phyloP scores from a whole-genome alignment of 2,888 invertebrate genomes.

The Platynereis dumerilii region DNA sequence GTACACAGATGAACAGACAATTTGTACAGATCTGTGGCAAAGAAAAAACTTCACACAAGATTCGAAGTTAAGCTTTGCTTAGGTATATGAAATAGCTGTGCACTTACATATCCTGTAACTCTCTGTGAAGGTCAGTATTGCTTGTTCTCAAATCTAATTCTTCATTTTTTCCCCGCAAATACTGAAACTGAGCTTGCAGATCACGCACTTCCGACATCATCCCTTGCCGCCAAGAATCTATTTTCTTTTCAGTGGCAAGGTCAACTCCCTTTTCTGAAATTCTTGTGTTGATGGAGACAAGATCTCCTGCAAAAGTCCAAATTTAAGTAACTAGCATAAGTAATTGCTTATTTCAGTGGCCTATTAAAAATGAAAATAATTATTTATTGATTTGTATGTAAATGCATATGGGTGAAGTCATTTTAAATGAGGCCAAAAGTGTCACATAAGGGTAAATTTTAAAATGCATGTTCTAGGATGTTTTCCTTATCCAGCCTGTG shows the following conservation, averaged over 20 bases:
- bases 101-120: conserved; percentile 15
- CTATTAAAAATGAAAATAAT: too few relatives aligned
- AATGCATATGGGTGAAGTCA: too few relatives aligned
- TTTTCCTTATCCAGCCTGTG: too few relatives aligned
- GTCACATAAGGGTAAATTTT: too few relatives aligned
- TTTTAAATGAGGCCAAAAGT: too few relatives aligned
- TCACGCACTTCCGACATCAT: conserved; percentile 26
- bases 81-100: background rate
- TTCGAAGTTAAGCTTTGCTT: background rate
- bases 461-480: too few relatives aligned
- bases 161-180: conserved; percentile 10
- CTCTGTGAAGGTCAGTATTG: conserved; percentile 6
- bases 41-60: background rate
- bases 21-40: background rate
- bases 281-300: conserved; percentile 16
- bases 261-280: conserved; percentile 29
- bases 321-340: background rate
- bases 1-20: background rate
- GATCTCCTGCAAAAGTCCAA: conserved; percentile 16
- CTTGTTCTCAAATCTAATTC: background rate
- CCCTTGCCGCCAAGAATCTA: conserved; percentile 29
- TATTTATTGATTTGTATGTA: too few relatives aligned
- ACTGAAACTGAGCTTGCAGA: conserved; percentile 26
- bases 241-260: conserved; percentile 25
- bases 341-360: background rate